A percentile compares a stretch with the other conserved stretches of the same genome.
Evolutionary conservation across 2,797 vertebrate genomes (phyloP).

Genomic region (Peromyscus attwateri): DNA sequence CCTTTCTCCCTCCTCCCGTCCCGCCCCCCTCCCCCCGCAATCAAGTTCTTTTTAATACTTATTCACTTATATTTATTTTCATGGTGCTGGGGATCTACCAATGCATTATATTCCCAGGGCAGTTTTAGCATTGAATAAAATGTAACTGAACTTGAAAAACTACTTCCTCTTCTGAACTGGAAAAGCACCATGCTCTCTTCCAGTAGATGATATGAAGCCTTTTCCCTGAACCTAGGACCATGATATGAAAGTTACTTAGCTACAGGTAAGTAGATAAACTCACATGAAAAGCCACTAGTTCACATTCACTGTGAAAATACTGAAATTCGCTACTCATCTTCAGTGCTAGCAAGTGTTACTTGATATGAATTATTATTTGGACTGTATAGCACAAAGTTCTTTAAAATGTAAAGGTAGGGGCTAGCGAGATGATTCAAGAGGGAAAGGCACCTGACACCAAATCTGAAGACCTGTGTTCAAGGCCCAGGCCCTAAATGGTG

Average conservation of each 20-base stretch:
- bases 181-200: constrained; percentile 20
- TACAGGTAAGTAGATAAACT: not conserved
- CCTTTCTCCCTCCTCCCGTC: no score
- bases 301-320: not conserved
- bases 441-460: not conserved
- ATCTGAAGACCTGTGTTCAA: not conserved
- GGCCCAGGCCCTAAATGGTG: not conserved
- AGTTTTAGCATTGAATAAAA: constrained; percentile 16
- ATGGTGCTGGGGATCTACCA: not conserved
- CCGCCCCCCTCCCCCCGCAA: no score
- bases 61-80: not conserved
- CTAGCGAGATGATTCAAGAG: not conserved
- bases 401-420: not conserved
- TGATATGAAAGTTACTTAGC: constrained; percentile 31
- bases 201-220: not conserved
- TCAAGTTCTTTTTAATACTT: not conserved
- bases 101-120: not conserved
- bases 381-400: not conserved
- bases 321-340: not conserved
- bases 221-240: not conserved
- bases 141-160: constrained; percentile 37
- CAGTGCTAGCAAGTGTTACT: constrained; percentile 24
- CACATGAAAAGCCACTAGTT: not conserved
- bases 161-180: not conserved
- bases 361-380: constrained; percentile 35